Conservation (phyloP, 2,888 invertebrate genomes). For the Nysson spinosus region DNA sequence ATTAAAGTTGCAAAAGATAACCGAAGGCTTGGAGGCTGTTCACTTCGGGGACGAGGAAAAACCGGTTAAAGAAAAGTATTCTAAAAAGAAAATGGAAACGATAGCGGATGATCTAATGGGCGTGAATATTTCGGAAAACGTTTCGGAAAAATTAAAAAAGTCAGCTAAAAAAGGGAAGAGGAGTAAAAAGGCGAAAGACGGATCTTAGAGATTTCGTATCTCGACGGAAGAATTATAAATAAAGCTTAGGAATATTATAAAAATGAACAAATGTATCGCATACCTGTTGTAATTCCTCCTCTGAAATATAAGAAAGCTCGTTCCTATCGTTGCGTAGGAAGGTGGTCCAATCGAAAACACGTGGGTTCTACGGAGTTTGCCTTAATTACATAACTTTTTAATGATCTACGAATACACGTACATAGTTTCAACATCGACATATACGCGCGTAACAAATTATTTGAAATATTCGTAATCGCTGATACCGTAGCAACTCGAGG, state of each 20-base stretch:
- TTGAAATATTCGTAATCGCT: constrained; percentile 6
- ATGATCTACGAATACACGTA: constrained; percentile 20
- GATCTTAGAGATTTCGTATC: not conserved
- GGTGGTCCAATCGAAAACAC: too few species aligned
- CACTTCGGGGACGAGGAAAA: constrained; percentile 3
- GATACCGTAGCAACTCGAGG: constrained; percentile 12
- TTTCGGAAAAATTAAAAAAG: constrained; percentile 1
- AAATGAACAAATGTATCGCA: too few species aligned
- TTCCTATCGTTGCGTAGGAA: too few species aligned
- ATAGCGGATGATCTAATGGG: constrained; percentile 9
- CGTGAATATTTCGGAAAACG: constrained; percentile 8
- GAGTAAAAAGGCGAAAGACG: not conserved
- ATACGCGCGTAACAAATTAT: constrained; percentile 11
- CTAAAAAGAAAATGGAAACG: constrained; percentile 8
- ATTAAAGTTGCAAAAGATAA: constrained; percentile 17
- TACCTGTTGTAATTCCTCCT: too few species aligned
- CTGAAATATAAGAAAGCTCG: too few species aligned
- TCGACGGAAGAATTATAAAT: not conserved
- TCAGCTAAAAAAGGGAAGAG: constrained; percentile 1
- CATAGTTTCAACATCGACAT: constrained; percentile 11
- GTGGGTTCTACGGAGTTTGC: too few species aligned
- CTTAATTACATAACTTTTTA: too few species aligned
- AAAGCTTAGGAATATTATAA: too few species aligned
- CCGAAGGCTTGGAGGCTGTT: constrained; percentile 5
- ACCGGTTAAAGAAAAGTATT: not conserved